Evolutionary conservation across 1,140 invertebrate genomes (phyloP).

Genomic region (Carposina sasakii): DNA sequence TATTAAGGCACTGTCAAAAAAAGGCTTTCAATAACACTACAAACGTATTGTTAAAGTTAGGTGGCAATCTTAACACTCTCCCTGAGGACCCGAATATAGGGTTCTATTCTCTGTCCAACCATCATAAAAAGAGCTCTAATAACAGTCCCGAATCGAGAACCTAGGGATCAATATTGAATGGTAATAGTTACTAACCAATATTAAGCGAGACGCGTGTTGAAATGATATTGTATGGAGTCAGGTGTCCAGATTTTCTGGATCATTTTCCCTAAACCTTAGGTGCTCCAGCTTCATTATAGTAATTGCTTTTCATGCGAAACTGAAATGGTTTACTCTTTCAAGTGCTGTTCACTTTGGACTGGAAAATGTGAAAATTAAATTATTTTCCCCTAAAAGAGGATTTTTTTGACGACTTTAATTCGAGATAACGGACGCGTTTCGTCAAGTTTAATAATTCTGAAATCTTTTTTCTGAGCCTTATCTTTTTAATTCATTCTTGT

Average conservation of each 20-base stretch:
- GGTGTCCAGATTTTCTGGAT: too few species aligned
- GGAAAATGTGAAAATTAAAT: slow-evolving; percentile 62
- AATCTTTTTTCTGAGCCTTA: slow-evolving; percentile 16
- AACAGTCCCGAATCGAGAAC: neutral
- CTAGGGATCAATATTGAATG: neutral
- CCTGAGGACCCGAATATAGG: too few species aligned
- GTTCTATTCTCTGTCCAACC: neutral
- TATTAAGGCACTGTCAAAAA: too few species aligned
- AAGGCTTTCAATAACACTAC: too few species aligned
- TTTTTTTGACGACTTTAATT: slow-evolving; percentile 53
- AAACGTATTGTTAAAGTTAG: too few species aligned
- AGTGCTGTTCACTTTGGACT: slow-evolving; percentile 46
- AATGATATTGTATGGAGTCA: neutral
- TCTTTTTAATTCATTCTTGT: slow-evolving; percentile 17
- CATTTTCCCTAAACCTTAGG: slow-evolving; percentile 23
- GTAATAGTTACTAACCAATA: neutral
- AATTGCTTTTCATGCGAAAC: slow-evolving; percentile 65
- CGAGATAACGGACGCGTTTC: slow-evolving; percentile 43
- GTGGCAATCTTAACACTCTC: too few species aligned
- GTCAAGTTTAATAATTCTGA: neutral
- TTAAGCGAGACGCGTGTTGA: neutral
- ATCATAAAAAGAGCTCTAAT: neutral
- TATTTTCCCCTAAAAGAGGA: slow-evolving; percentile 41
- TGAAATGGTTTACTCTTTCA: slow-evolving; percentile 55
- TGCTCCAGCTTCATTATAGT: slow-evolving; percentile 65